phyloP scores from a whole-genome alignment of 2,113 vertebrate species.

The Ceyx cyanopectus region DNA sequence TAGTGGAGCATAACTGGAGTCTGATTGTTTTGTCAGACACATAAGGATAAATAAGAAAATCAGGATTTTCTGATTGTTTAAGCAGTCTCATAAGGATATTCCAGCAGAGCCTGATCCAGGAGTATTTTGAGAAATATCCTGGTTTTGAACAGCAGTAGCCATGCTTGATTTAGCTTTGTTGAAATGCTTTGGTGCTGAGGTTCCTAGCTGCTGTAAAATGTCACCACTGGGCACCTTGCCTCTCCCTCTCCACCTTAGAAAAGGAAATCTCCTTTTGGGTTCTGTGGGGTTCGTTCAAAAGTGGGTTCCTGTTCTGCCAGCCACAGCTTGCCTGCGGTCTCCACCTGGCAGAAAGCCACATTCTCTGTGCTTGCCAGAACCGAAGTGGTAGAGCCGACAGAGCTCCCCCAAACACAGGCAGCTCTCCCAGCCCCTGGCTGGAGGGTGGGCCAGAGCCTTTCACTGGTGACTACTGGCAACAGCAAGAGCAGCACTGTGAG shows the following conservation, averaged over 20 bases:
- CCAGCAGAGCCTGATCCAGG: not conserved
- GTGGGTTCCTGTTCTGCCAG: not conserved
- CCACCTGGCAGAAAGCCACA: not conserved
- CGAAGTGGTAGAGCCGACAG: not conserved
- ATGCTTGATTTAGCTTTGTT: not conserved
- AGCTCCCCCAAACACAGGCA: fast-evolving
- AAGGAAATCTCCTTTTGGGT: not conserved
- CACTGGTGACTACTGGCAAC: fast-evolving
- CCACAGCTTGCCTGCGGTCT: fast-evolving
- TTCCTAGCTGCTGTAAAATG: not conserved
- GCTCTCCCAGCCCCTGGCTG: not conserved
- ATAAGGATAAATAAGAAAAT: not conserved
- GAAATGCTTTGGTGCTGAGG: not conserved
- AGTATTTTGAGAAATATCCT: not conserved
- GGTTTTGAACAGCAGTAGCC: not conserved
- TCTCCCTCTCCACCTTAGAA: not conserved
- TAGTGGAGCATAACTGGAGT: not conserved
- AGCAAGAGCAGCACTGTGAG: not conserved
- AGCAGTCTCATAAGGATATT: not conserved
- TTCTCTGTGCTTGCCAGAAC: not conserved
- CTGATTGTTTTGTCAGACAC: not conserved
- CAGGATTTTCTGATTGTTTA: no score
- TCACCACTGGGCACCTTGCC: not conserved
- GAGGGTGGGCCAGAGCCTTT: not conserved
- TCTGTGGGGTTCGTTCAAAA: not conserved